Base-by-base conservation (phyloP, 2,888 invertebrate genomes). In the Hecatera dysodea region DNA sequence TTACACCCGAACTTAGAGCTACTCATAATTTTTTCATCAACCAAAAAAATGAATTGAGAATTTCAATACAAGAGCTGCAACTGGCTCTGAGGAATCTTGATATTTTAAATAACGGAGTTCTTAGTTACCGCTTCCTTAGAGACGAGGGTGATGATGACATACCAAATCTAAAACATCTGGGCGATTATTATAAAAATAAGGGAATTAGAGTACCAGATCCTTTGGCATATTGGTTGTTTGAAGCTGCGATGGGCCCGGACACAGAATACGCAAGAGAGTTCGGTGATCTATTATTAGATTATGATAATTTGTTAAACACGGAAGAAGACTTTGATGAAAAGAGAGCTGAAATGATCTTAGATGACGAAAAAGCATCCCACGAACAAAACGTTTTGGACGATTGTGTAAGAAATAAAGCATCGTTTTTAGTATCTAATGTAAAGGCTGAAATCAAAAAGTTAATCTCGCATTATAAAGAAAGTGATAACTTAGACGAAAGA, bases 181-280 rank as follows among this genome's bases (percentile, higher is more conserved):
- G 22, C 0, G 12, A 74, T 29, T 88, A 82, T 75, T 92, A 91
- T 66, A 44, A 67, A 5, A 53, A 62, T 19, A 36, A 15, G 6
- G 46, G 74, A 27, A 48, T 62, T 27, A n/a, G 50, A 9, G 27
- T 71, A 9, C 9, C 72, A 42, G 90, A 91, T 72, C 88, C 89
- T 1, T 82, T 94, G 69, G 75, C 71, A 29, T 69, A 83, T 60
- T 94, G 94, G 94, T 87, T 94, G 56, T 93, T 94, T 83, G 91
- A 92, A 75, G 22, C 24, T 44, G 56, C 24, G 11, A 9, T 53
- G 11, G 53, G 9, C 75, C 59, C 87, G 46, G 56, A 36, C 46
- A 56, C 29, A 27, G 52, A 84, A 24, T 87, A 86, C 71, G 19
- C 59, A 39, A 67, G 67, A 62, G 59, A 84, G 65, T 70, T 87